A percentile compares a stretch with the other conserved stretches of the same genome.
These are phyloP conservation scores for Dendrocincla tyrannina DNA, from an alignment of 2,797 vertebrate genomes.

Conservation along the genomic window DNA sequence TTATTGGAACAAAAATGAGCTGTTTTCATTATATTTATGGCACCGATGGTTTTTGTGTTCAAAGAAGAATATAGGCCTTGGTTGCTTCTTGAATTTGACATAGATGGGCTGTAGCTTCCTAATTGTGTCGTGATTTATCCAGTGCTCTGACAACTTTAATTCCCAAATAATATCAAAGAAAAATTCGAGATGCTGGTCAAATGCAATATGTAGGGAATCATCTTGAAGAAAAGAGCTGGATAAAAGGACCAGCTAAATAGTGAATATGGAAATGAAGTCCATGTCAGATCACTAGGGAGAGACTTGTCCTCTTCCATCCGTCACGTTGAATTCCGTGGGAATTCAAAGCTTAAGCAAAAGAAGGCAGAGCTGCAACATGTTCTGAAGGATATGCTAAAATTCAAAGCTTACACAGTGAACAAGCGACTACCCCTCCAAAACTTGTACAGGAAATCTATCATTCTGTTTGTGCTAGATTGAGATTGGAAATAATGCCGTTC, in stretches of 20 bases:
- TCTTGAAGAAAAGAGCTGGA: background rate
- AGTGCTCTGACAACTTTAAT: background rate
- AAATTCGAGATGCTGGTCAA: background rate
- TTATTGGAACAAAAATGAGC: background rate
- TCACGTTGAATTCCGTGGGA: background rate
- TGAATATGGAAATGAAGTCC: background rate
- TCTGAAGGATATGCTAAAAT: background rate
- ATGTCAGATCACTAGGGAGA: background rate
- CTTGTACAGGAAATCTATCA: background rate
- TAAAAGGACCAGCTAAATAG: background rate
- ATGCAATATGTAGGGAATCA: background rate
- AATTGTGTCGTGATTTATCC: background rate
- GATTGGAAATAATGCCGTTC: conserved; percentile 25
- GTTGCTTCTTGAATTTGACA: background rate
- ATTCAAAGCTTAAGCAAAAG: background rate
- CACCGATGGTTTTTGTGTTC: background rate
- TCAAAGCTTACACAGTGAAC: background rate
- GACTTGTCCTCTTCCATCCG: background rate
- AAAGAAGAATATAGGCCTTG: background rate
- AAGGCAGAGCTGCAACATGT: background rate
- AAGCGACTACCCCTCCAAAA: background rate
- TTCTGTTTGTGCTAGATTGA: background rate
- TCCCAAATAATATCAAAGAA: background rate
- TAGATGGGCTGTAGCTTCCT: background rate
- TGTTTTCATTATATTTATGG: background rate